Conservation (phyloP, 1,140 invertebrate genomes). For the Lutraria rhynchaena region DNA sequence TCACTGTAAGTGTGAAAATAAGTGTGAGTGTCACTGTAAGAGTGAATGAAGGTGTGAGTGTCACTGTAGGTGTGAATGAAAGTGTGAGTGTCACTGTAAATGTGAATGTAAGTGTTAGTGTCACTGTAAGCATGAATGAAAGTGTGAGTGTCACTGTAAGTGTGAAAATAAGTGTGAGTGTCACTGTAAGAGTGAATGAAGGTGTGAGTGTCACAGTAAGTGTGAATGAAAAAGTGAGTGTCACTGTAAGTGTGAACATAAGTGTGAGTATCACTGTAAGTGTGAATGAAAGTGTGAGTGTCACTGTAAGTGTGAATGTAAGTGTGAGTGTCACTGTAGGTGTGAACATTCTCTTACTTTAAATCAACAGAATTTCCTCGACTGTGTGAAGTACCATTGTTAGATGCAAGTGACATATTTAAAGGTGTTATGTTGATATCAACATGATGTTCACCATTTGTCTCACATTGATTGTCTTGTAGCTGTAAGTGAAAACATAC, state of each 20-base stretch:
- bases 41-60: neutral
- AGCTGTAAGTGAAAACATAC: neutral
- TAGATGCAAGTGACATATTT: neutral
- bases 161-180: neutral
- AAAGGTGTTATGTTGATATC: slow-evolving; percentile 36
- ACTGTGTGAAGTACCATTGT: slow-evolving; percentile 41
- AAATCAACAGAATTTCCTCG: slow-evolving; percentile 46
- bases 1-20: neutral
- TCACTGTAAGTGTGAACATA: too few species aligned
- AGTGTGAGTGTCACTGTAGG: neutral
- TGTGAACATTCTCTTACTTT: slow-evolving; percentile 6
- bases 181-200: neutral
- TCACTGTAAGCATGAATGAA: neutral
- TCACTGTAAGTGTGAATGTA: neutral
- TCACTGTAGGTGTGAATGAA: too few species aligned
- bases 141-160: neutral
- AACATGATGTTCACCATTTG: neutral
- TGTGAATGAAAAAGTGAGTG: neutral
- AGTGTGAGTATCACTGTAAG: neutral
- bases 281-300: neutral
- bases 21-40: neutral
- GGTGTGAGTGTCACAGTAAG: neutral
- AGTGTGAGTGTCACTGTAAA: too few species aligned
- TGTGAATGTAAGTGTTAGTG: too few species aligned
- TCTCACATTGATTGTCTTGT: neutral